Percentiles rank a stretch among this genome's conserved stretches.
phyloP scores from a whole-genome alignment of 2,113 vertebrate genomes.

The Aplodontia rufa region DNA sequence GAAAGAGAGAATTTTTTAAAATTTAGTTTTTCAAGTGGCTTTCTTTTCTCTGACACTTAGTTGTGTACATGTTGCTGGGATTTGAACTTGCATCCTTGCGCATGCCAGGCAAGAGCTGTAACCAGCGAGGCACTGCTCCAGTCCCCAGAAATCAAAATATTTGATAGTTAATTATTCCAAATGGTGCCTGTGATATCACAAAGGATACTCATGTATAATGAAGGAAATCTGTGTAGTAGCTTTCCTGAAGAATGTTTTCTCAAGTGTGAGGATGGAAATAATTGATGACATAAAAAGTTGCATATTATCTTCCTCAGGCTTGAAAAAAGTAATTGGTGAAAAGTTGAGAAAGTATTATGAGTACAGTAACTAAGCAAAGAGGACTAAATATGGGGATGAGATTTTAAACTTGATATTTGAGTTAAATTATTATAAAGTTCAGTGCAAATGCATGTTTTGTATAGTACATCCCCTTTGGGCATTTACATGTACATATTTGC shows the following conservation, averaged over 20 bases:
- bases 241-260: conserved; percentile 55
- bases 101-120: no score
- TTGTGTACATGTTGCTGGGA: no score
- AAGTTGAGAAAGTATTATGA: conserved; percentile 27
- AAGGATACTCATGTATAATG: conserved; percentile 55
- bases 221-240: conserved; percentile 49
- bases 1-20: no score
- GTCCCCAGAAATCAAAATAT: conserved; percentile 45
- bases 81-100: no score
- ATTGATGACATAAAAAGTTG: conserved; percentile 30
- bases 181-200: conserved; percentile 54
- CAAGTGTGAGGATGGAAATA: conserved; percentile 38
- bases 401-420: neutral
- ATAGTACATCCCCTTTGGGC: neutral
- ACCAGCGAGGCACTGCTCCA: no score
- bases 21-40: no score
- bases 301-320: conserved; percentile 5
- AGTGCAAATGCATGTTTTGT: neutral
- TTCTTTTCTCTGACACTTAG: no score
- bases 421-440: neutral
- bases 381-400: neutral
- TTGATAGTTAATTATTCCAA: conserved; percentile 67
- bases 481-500: neutral
- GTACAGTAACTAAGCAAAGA: neutral
- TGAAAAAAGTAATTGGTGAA: neutral